phyloP scores from a whole-genome alignment of 2,113 vertebrate genomes.

The Ifrita kowaldi region DNA sequence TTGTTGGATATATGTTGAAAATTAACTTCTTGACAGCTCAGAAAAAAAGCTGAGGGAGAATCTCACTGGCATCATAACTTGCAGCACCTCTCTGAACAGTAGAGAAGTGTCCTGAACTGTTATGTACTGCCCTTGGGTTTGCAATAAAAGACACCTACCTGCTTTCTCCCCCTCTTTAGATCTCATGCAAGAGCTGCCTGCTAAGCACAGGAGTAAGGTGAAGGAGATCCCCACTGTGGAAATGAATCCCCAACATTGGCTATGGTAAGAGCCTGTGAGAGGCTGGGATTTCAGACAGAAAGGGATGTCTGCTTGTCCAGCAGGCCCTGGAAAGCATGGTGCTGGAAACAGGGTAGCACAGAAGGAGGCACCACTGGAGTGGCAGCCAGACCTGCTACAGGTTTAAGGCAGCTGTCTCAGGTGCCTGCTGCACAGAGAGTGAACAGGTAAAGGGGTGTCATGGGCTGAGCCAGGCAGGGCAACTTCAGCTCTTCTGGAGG shows the following conservation, averaged over 20 bases:
- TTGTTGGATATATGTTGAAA: not conserved
- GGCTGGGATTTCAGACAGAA: not conserved
- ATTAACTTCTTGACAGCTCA: not conserved
- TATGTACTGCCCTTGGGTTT: not conserved
- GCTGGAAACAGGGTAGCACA: not conserved
- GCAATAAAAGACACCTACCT: not conserved
- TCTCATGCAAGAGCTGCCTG: constrained; percentile 57
- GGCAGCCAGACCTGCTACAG: not conserved
- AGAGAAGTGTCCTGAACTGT: not conserved
- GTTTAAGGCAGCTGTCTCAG: not conserved
- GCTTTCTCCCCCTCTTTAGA: constrained; percentile 14
- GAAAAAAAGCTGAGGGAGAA: not conserved
- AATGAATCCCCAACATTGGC: constrained; percentile 56
- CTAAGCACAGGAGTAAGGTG: constrained; percentile 46
- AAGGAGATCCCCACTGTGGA: constrained; percentile 46
- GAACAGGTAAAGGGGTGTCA: not conserved
- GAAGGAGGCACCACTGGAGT: not conserved
- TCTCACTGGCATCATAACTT: not conserved
- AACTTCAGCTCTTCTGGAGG: not conserved
- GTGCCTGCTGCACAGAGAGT: not conserved
- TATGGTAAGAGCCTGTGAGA: constrained; percentile 61
- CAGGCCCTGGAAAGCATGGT: not conserved
- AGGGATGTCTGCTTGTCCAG: not conserved
- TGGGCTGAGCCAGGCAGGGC: not conserved
- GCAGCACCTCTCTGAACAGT: not conserved